A percentile compares a stretch with the other conserved stretches of the same genome.
Conservation (phyloP, 2,888 invertebrate genomes). For the Seira ritae region DNA sequence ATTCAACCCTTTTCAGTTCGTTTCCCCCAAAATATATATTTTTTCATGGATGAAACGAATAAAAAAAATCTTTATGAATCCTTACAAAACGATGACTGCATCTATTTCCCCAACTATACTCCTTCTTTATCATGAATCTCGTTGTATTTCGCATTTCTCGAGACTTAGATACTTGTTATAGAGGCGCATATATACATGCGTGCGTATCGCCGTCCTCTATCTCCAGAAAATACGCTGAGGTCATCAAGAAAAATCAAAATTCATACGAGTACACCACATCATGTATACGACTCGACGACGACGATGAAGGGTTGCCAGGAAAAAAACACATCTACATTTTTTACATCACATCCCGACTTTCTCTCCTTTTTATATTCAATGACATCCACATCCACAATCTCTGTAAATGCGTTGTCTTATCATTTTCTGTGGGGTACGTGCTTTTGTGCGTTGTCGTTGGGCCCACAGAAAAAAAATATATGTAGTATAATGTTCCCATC, state of each 20-base stretch:
- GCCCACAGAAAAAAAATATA: neutral
- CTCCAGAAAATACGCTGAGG: conserved; percentile 66
- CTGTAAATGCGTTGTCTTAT: conserved; percentile 7
- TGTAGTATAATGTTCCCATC: neutral
- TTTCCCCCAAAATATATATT: conserved; percentile 5
- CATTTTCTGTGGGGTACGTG: neutral
- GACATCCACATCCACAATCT: neutral
- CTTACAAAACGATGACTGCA: too few relatives aligned
- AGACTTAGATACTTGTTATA: too few relatives aligned
- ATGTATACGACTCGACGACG: neutral
- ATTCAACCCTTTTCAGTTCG: conserved; percentile 18
- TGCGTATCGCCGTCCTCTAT: neutral
- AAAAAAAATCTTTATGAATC: too few relatives aligned
- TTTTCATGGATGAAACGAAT: neutral
- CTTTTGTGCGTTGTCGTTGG: neutral
- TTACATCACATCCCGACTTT: neutral
- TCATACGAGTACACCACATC: conserved; percentile 60
- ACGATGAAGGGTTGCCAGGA: conserved; percentile 22
- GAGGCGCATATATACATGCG: neutral
- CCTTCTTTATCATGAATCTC: too few relatives aligned
- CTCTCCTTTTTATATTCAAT: conserved; percentile 13
- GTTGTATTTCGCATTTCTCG: too few relatives aligned
- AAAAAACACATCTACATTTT: neutral
- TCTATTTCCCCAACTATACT: too few relatives aligned
- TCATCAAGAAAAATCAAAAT: conserved; percentile 72